Conservation (phyloP, 2,888 invertebrate genomes). For the Fabriciana adippe region DNA sequence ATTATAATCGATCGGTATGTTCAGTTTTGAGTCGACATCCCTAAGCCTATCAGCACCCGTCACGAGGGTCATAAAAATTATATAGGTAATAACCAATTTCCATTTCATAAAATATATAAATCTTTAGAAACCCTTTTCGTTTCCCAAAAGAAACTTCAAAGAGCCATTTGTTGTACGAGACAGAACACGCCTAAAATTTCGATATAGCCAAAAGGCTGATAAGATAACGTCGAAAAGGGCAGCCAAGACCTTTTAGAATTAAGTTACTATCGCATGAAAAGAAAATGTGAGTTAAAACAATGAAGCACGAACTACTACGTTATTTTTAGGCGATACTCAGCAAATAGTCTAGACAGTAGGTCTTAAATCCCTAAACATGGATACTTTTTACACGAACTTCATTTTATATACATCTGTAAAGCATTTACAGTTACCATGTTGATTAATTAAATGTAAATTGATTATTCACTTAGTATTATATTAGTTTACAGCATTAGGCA, state of each 20-base stretch:
- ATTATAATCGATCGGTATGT: no score
- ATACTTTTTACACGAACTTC: no score
- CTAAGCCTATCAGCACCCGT: neutral
- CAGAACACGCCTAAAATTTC: neutral
- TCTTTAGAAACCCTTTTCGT: neutral
- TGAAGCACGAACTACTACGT: no score
- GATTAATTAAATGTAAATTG: no score
- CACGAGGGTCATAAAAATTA: neutral
- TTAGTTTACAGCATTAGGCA: no score
- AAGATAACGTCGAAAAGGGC: slow-evolving; percentile 6
- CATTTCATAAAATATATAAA: neutral
- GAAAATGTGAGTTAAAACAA: neutral
- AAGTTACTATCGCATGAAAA: neutral
- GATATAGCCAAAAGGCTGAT: neutral
- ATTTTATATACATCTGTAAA: no score
- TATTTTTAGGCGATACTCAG: no score
- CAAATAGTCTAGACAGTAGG: no score
- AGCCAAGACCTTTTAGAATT: neutral
- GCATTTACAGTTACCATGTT: no score
- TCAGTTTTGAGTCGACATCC: no score
- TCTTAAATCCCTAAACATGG: no score
- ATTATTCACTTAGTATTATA: no score
- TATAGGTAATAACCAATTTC: neutral
- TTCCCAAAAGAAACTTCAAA: neutral
- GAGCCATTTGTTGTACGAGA: slow-evolving; percentile 1